These are phyloP conservation scores for Torymus auratus DNA, from an alignment of 2,888 invertebrate genomes.

Conservation along the genomic window DNA sequence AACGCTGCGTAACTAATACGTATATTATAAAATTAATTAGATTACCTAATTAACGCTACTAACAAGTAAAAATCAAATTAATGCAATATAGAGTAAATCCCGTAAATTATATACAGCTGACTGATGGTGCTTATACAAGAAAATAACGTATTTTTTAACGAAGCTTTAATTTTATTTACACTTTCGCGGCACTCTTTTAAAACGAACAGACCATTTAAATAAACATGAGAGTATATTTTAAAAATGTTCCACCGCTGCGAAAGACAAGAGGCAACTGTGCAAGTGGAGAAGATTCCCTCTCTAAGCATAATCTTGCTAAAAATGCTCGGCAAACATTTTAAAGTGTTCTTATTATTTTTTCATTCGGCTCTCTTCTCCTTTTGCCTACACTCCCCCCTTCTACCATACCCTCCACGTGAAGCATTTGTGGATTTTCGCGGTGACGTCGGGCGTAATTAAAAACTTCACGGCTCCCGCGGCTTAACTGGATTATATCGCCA, in stretches of 20 bases:
- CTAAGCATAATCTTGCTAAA: constrained; percentile 12
- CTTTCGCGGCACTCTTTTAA: too few species aligned
- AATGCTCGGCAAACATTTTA: constrained; percentile 23
- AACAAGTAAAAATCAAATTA: too few species aligned
- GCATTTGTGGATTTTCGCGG: constrained; percentile 38
- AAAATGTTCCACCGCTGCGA: too few species aligned
- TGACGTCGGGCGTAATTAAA: constrained; percentile 51
- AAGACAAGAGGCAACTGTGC: neutral
- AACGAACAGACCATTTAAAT: too few species aligned
- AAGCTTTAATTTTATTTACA: too few species aligned
- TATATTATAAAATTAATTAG: too few species aligned
- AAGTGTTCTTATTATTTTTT: constrained; percentile 37
- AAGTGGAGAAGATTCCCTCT: neutral
- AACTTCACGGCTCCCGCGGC: constrained; percentile 57
- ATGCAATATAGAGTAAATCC: too few species aligned
- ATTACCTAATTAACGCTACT: too few species aligned
- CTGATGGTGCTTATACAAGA: too few species aligned
- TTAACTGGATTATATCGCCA: constrained; percentile 56
- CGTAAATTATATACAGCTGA: too few species aligned
- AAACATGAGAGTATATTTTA: neutral
- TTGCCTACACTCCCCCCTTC: neutral
- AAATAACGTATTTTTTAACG: too few species aligned
- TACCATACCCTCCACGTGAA: constrained; percentile 11
- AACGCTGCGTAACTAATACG: too few species aligned
- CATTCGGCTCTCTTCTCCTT: constrained; percentile 8